Evolutionary conservation across 2,888 invertebrate genomes (phyloP), one percentile per base, ranked within the genome.

Genomic region (Drosophila aldrichi): DNA sequence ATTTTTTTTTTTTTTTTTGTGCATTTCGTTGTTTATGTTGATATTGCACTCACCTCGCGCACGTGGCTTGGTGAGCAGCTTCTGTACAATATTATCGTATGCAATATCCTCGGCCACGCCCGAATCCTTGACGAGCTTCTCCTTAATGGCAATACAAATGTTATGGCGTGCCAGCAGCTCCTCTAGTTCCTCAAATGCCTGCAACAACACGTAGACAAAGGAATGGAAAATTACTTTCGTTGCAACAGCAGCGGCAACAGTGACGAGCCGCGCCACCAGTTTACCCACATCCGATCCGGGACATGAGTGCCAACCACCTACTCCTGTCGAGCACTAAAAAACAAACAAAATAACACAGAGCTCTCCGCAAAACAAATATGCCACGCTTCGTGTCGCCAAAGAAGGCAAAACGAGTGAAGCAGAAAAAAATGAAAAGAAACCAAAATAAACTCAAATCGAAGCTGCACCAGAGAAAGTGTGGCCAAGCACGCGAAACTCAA

Each of bases 161-260:
- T 96, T 95, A 92, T 96, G 95, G 81, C 96, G 95, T 1, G 96
- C 96, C 61, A 99, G 94, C 44, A 97, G 93, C 63, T 97, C 97
- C 92, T 98, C 98, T 75, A 99, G 93, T 91, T 98, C 98, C 92
- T 98, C 98, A 90, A 97, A 98, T 12, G 98, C 98, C 98, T 98
- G 83, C 70, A 71, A 68, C 46, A 55, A 70, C 48, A 71, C 44
- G 55, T 43, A 51, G 46, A 67, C 51, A 66, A 63, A 38, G 49
- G 64, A 55, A 66, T 43, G 25, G 22, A 57, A 60, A 60, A 63
- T 54, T 52, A 36, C 38, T 20, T 52, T 56, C 22, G 44, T n/a
- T 25, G n/a, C 25, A 54, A 32, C 32, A 32, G 32, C 32, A 32
- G 22, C 22, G 4, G 41, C 10, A 44, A 32, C 10, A 29, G 18